Evolutionary conservation across 1,140 invertebrate genomes (phyloP).

Genomic region (Drosophila dunni): DNA sequence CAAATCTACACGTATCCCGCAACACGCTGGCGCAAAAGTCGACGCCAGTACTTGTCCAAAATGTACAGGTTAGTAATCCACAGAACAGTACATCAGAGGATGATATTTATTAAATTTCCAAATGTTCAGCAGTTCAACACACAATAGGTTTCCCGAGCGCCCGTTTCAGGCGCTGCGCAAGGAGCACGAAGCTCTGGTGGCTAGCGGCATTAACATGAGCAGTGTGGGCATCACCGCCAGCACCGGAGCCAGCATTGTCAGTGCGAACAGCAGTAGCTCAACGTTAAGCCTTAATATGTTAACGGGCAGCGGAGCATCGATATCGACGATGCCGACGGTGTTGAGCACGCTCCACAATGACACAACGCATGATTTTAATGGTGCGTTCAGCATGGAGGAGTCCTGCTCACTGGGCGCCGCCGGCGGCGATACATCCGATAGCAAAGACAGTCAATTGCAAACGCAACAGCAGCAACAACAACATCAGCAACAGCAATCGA

Average conservation of each 20-base stretch:
- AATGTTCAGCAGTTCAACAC: slow-evolving; percentile 9
- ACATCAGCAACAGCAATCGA: slow-evolving; percentile 47
- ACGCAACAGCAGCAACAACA: slow-evolving; percentile 66
- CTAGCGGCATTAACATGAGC: slow-evolving; percentile 51
- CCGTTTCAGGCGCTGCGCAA: slow-evolving; percentile 82
- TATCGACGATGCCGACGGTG: slow-evolving; percentile 52
- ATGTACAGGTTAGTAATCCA: slow-evolving; percentile 75
- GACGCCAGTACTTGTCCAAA: slow-evolving; percentile 82
- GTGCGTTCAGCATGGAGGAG: slow-evolving; percentile 77
- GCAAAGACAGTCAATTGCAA: slow-evolving; percentile 81
- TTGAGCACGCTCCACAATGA: slow-evolving; percentile 59
- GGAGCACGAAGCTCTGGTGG: slow-evolving; percentile 74
- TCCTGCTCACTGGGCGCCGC: slow-evolving; percentile 79
- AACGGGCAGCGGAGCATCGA: slow-evolving; percentile 55
- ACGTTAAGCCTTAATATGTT: slow-evolving; percentile 67
- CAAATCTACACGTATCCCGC: slow-evolving; percentile 97
- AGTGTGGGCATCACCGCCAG: slow-evolving; percentile 14
- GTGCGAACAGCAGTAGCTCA: slow-evolving; percentile 42
- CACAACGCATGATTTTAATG: slow-evolving; percentile 78
- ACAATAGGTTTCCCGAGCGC: slow-evolving; percentile 77
- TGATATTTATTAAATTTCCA: not conserved
- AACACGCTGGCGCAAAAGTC: slow-evolving; percentile 81
- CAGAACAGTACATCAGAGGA: not conserved
- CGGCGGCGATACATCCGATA: slow-evolving; percentile 83
- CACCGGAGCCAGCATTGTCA: slow-evolving; percentile 23